Conservation (phyloP, 2,797 vertebrate species). For the Hydrocynus forskahlii region DNA sequence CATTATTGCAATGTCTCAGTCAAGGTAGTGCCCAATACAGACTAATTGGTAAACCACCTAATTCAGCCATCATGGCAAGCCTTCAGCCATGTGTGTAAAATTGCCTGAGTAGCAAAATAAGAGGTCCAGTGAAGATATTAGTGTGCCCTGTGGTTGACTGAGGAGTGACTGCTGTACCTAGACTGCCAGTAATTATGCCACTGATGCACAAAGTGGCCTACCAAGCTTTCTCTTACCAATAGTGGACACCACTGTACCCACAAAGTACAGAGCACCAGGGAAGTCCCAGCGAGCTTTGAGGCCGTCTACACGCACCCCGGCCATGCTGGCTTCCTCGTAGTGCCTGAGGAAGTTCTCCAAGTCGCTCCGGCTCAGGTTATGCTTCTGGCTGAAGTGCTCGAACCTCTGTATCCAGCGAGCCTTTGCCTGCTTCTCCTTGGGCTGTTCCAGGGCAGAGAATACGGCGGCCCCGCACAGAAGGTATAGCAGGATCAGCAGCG, state of each 20-base stretch:
- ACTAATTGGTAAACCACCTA: neutral
- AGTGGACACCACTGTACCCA: conserved; percentile 87
- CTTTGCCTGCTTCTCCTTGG: conserved; percentile 79
- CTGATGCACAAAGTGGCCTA: neutral
- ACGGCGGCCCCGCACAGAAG: conserved; percentile 86
- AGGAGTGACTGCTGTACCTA: neutral
- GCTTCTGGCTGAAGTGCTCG: conserved; percentile 79
- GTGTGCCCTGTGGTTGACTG: neutral
- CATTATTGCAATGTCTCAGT: neutral
- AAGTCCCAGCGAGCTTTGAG: conserved; percentile 85
- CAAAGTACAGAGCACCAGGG: conserved; percentile 86
- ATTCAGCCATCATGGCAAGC: neutral
- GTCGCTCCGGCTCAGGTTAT: conserved; percentile 80
- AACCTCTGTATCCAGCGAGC: conserved; percentile 81
- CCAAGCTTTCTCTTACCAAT: conserved; percentile 76
- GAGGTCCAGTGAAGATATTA: neutral
- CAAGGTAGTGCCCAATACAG: neutral
- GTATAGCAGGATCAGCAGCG: conserved; percentile 80
- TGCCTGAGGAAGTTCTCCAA: conserved; percentile 79
- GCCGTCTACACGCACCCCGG: conserved; percentile 80
- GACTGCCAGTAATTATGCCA: neutral
- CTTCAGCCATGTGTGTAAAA: neutral
- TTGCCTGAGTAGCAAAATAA: neutral
- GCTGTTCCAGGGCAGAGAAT: conserved; percentile 85
- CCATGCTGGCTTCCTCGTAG: conserved; percentile 81